Conservation (phyloP, 37 sponge, comb jelly and placozoan species). For the Amphimedon queenslandica region DNA sequence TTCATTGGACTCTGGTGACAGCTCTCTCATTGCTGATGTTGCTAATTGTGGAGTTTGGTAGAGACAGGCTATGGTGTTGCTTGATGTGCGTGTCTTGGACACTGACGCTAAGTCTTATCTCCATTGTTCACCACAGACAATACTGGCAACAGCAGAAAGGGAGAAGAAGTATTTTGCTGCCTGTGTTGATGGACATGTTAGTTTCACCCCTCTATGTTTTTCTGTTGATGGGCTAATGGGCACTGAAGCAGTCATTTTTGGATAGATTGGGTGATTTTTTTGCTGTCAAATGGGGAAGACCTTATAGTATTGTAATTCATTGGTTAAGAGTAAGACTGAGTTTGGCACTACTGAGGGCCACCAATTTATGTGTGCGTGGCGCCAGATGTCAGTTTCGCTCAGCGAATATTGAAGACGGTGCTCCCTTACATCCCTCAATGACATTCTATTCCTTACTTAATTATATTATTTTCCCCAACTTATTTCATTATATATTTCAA, state of each 20-base stretch:
- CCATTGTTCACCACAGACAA: slow-evolving; percentile 7
- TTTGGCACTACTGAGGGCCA: slow-evolving; percentile 32
- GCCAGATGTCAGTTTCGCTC: slow-evolving; percentile 11
- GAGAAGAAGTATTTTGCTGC: slow-evolving; percentile 44
- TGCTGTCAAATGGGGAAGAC: neutral
- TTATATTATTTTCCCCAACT: too few relatives aligned
- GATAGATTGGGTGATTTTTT: slow-evolving; percentile 2
- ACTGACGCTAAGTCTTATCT: slow-evolving; percentile 37
- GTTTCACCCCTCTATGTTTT: slow-evolving; percentile 27
- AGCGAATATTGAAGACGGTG: neutral
- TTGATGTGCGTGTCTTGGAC: slow-evolving; percentile 55
- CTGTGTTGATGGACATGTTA: slow-evolving; percentile 8
- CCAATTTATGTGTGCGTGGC: slow-evolving; percentile 20
- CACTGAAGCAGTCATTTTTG: slow-evolving; percentile 10
- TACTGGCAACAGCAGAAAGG: slow-evolving; percentile 18
- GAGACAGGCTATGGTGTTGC: slow-evolving; percentile 35
- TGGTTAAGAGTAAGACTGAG: slow-evolving; percentile 21
- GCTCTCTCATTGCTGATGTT: slow-evolving; percentile 26
- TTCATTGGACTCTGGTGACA: neutral
- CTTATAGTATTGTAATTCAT: neutral
- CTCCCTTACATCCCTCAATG: neutral
- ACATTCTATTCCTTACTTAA: too few relatives aligned
- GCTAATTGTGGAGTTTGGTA: slow-evolving; percentile 42
- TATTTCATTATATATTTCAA: too few relatives aligned
- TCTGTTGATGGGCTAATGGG: slow-evolving; percentile 35